phyloP scores from a whole-genome alignment of 2,797 vertebrate genomes.

The Gymnothorax javanicus region DNA sequence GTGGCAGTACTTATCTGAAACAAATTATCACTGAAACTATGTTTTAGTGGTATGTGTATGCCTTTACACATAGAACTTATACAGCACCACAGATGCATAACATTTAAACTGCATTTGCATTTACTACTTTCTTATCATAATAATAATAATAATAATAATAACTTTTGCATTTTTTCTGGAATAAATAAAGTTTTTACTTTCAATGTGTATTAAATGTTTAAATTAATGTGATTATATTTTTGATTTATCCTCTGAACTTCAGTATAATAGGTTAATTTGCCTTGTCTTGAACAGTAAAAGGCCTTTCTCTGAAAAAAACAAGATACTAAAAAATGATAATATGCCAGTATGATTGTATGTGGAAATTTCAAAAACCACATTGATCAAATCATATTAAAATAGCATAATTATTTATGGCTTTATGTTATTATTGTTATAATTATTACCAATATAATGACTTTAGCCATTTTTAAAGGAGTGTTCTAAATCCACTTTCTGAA shows the following conservation, averaged over 20 bases:
- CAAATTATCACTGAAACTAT: too few relatives aligned
- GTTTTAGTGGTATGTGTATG: too few relatives aligned
- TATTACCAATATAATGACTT: not conserved
- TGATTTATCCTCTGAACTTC: not conserved
- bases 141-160: constrained; percentile 4
- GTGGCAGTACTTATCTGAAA: too few relatives aligned
- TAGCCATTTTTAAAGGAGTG: not conserved
- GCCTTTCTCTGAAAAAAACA: not conserved
- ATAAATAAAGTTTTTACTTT: not conserved
- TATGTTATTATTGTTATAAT: not conserved
- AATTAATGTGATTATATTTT: not conserved
- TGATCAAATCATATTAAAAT: not conserved
- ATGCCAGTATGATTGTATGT: not conserved
- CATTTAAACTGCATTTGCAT: too few relatives aligned
- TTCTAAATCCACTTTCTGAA: not conserved
- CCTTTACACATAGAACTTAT: too few relatives aligned
- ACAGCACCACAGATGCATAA: too few relatives aligned
- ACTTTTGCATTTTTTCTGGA: constrained; percentile 41
- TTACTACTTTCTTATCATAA: not conserved
- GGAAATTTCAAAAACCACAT: not conserved
- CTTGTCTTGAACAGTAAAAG: not conserved
- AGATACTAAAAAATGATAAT: not conserved
- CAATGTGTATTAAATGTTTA: not conserved
- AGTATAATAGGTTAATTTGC: not conserved
- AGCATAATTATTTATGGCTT: not conserved